Evolutionary conservation across 2,113 vertebrate species (phyloP).

Genomic region (Notiomystis cincta): DNA sequence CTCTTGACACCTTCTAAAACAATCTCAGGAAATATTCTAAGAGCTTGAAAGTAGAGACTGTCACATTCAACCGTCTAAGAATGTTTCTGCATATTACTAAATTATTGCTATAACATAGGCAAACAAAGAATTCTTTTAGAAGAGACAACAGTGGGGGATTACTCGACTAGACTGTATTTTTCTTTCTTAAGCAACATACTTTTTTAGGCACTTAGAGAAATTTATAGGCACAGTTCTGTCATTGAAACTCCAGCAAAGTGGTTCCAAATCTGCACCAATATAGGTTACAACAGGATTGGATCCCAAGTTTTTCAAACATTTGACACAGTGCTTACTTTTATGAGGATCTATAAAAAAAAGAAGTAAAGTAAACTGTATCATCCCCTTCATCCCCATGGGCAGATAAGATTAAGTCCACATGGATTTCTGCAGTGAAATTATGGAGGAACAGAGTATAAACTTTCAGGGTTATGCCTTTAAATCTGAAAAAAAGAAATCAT

Average conservation of each 20-base stretch:
- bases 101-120: background rate
- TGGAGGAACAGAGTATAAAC: background rate
- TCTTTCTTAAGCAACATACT: background rate
- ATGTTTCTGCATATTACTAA: background rate
- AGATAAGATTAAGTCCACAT: conserved; percentile 5
- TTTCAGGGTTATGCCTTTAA: background rate
- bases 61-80: background rate
- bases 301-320: conserved; percentile 11
- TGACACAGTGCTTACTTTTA: conserved; percentile 41
- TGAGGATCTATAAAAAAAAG: background rate
- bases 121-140: background rate
- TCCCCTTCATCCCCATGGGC: background rate
- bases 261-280: background rate
- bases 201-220: background rate
- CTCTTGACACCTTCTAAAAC: background rate
- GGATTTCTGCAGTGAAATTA: background rate
- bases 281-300: background rate
- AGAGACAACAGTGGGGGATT: background rate
- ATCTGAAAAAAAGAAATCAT: background rate
- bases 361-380: conserved; percentile 1
- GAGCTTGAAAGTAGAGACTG: background rate
- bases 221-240: conserved; percentile 3
- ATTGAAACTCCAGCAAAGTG: background rate
- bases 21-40: background rate
- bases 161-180: background rate